These are phyloP conservation scores for Pollenia amentaria DNA, from an alignment of 2,888 invertebrate species.

Conservation along the genomic window DNA sequence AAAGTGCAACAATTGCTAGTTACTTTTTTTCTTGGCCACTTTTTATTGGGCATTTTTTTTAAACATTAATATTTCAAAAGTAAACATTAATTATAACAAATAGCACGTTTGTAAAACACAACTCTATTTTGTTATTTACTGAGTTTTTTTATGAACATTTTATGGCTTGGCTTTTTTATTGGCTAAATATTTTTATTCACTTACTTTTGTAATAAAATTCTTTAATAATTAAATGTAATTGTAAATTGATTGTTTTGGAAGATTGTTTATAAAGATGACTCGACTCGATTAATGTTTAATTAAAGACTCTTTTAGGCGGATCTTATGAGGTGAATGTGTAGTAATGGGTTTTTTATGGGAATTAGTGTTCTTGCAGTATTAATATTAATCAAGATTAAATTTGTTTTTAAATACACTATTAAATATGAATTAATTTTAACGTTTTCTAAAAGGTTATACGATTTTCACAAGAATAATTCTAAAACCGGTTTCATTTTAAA, in stretches of 20 bases:
- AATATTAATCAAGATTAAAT: not conserved
- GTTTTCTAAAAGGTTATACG: no score
- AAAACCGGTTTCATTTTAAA: no score
- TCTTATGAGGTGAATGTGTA: slow-evolving; percentile 21
- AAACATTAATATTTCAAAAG: slow-evolving; percentile 60
- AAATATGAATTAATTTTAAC: no score
- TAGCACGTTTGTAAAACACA: slow-evolving; percentile 31
- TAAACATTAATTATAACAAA: slow-evolving; percentile 69
- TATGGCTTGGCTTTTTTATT: not conserved
- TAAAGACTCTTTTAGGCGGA: slow-evolving; percentile 17
- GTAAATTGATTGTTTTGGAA: not conserved
- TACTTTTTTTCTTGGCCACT: slow-evolving; percentile 4
- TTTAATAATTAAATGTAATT: slow-evolving; percentile 46
- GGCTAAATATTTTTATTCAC: not conserved
- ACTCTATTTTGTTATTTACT: slow-evolving; percentile 25
- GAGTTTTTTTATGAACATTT: slow-evolving; percentile 8
- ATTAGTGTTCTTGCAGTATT: not conserved
- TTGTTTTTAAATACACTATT: not conserved
- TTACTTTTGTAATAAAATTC: slow-evolving; percentile 37
- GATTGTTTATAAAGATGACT: not conserved
- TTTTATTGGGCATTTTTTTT: slow-evolving; percentile 38
- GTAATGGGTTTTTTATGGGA: not conserved
- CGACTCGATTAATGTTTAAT: not conserved
- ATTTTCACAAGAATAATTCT: no score
- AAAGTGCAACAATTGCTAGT: slow-evolving; percentile 55